Conservation (phyloP, 2,888 invertebrate species). For the Plebejus argus region DNA sequence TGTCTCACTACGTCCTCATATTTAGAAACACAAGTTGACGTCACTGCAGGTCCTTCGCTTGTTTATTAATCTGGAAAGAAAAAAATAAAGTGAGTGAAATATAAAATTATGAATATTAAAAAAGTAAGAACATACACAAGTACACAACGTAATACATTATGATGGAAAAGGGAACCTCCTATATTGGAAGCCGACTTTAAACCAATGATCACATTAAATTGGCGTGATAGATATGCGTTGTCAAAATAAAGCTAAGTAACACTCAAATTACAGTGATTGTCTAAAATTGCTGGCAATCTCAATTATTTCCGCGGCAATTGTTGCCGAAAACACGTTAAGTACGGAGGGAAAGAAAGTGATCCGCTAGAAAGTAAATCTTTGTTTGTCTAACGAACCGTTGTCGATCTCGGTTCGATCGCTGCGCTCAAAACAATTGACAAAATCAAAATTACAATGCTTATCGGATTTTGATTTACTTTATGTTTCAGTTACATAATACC, state of each 20-base stretch:
- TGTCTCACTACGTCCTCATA: constrained; percentile 35
- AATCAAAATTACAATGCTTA: too few relatives aligned
- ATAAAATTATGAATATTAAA: not conserved
- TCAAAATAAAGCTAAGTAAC: not conserved
- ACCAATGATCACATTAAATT: not conserved
- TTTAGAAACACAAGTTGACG: constrained; percentile 19
- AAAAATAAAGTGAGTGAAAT: not conserved
- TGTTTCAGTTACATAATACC: not conserved
- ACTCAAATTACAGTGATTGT: constrained; percentile 1
- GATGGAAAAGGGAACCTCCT: not conserved
- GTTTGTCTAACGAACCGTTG: constrained; percentile 8
- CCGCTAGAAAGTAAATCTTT: constrained; percentile 23
- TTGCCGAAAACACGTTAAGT: constrained; percentile 22
- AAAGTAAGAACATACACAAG: not conserved
- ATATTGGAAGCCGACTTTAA: not conserved
- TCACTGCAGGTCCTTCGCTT: not conserved
- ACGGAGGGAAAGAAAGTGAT: constrained; percentile 10
- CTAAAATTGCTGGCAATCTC: constrained; percentile 1
- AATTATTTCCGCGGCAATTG: not conserved
- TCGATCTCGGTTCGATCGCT: not conserved
- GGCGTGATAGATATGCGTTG: not conserved
- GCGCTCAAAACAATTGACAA: not conserved
- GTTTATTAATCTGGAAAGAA: not conserved
- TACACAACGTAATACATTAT: too few relatives aligned
- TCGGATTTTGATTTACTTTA: too few relatives aligned